Evolutionary conservation across 1,140 invertebrate species (phyloP).

Genomic region (Pseudomyrmex concolor): DNA sequence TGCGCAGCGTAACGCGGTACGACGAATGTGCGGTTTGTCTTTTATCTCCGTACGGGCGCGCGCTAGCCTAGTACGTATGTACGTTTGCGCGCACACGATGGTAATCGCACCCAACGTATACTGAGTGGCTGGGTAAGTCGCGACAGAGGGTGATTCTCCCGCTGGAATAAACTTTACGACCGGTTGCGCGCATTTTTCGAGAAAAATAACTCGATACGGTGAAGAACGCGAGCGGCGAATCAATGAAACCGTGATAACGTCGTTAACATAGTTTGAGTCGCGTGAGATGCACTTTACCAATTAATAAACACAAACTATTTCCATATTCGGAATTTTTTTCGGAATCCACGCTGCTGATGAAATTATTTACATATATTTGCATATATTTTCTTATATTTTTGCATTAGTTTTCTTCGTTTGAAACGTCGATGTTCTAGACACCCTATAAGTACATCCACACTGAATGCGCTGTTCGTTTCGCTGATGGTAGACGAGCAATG

Average conservation of each 20-base stretch:
- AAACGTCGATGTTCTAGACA: constrained; percentile 2
- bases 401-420: too few relatives aligned
- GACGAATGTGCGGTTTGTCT: constrained; percentile 67
- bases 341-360: too few relatives aligned
- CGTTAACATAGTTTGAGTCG: not conserved
- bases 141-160: not conserved
- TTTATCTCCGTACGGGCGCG: constrained; percentile 55
- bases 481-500: constrained; percentile 18
- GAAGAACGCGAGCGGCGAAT: too few relatives aligned
- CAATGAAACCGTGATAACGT: not conserved
- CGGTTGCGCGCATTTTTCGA: not conserved
- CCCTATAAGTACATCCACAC: not conserved
- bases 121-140: constrained; percentile 10
- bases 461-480: not conserved
- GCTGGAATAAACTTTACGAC: not conserved
- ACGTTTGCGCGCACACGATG: not conserved
- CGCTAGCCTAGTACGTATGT: constrained; percentile 4
- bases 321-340: too few relatives aligned
- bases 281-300: too few relatives aligned
- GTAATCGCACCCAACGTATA: not conserved
- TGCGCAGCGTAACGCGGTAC: constrained; percentile 65
- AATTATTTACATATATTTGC: too few relatives aligned
- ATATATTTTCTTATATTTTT: too few relatives aligned
- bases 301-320: too few relatives aligned
- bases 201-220: not conserved